Conservation (phyloP, 2,888 invertebrate species). For the Coelinius sp. region DNA sequence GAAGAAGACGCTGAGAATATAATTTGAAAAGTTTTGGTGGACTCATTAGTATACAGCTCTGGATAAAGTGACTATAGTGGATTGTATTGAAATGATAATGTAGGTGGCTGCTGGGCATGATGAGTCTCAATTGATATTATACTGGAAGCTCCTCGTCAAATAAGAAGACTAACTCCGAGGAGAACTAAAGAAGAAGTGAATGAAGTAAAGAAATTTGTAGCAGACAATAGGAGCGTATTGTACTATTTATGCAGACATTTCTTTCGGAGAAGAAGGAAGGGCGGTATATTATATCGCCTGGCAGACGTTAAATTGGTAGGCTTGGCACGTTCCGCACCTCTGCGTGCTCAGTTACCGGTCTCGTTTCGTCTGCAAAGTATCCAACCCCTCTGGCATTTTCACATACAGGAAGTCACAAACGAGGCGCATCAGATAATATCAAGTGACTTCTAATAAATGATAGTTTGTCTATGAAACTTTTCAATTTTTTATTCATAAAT, state of each 20-base stretch:
- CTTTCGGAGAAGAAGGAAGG: slow-evolving; percentile 16
- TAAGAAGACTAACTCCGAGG: slow-evolving; percentile 2
- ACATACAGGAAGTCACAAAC: slow-evolving; percentile 19
- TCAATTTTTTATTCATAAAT: slow-evolving; percentile 5
- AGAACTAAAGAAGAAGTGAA: slow-evolving; percentile 10
- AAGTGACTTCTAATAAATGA: slow-evolving; percentile 20
- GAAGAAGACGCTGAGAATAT: too few relatives aligned
- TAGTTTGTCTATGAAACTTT: slow-evolving; percentile 5
- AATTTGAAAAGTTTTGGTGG: too few relatives aligned
- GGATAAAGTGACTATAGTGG: slow-evolving; percentile 29
- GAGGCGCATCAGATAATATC: slow-evolving; percentile 14
- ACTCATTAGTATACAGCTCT: too few relatives aligned
- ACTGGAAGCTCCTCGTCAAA: slow-evolving; percentile 29
- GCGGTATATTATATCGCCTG: slow-evolving; percentile 37
- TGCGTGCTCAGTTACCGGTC: slow-evolving; percentile 35
- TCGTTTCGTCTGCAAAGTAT: slow-evolving; percentile 27
- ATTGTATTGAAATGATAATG: slow-evolving; percentile 56
- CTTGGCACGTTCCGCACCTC: slow-evolving; percentile 42
- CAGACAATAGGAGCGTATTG: slow-evolving; percentile 43
- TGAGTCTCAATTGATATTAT: slow-evolving; percentile 52
- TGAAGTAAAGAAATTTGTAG: slow-evolving; percentile 33
- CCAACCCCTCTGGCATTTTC: neutral
- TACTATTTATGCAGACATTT: slow-evolving; percentile 49
- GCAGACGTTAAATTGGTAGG: slow-evolving; percentile 43
- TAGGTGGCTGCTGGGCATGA: slow-evolving; percentile 51